Percentiles rank a stretch among this genome's conserved stretches.
These are phyloP conservation scores for Misgurnus anguillicaudatus DNA, from an alignment of 2,113 vertebrate genomes.

Conservation along the genomic window DNA sequence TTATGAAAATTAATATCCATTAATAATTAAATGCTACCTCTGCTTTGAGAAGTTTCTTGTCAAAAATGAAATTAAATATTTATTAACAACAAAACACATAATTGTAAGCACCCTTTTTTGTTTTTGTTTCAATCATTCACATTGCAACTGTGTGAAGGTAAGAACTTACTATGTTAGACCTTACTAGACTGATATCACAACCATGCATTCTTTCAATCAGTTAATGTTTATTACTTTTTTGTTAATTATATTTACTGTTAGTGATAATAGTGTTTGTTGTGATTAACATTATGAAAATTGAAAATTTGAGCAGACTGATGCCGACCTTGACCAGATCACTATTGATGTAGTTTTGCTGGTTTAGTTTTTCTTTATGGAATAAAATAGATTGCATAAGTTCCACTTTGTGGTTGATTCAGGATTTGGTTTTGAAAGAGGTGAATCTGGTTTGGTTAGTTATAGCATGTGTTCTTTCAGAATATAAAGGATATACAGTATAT, in stretches of 20 bases:
- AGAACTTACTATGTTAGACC: too few relatives aligned
- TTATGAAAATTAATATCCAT: not conserved
- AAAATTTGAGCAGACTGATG: too few relatives aligned
- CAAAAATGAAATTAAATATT: not conserved
- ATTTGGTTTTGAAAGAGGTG: not conserved
- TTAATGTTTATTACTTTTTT: too few relatives aligned
- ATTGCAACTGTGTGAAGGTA: not conserved
- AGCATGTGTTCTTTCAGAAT: not conserved
- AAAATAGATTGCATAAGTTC: not conserved
- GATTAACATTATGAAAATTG: too few relatives aligned
- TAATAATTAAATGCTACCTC: not conserved
- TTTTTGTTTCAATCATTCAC: not conserved
- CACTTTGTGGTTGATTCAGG: slow-evolving; percentile 11
- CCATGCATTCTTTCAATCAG: not conserved
- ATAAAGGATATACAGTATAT: too few relatives aligned
- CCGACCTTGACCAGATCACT: too few relatives aligned
- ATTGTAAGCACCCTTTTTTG: not conserved
- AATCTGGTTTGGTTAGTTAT: not conserved
- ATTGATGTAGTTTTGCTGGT: too few relatives aligned
- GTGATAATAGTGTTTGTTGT: too few relatives aligned
- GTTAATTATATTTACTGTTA: too few relatives aligned
- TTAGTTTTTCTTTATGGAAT: not conserved
- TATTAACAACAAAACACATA: not conserved
- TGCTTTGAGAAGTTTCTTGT: slow-evolving; percentile 14
- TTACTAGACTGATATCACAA: not conserved